Evolutionary conservation across 2,888 invertebrate species (phyloP).

Genomic region (Meteorus cinctellus): DNA sequence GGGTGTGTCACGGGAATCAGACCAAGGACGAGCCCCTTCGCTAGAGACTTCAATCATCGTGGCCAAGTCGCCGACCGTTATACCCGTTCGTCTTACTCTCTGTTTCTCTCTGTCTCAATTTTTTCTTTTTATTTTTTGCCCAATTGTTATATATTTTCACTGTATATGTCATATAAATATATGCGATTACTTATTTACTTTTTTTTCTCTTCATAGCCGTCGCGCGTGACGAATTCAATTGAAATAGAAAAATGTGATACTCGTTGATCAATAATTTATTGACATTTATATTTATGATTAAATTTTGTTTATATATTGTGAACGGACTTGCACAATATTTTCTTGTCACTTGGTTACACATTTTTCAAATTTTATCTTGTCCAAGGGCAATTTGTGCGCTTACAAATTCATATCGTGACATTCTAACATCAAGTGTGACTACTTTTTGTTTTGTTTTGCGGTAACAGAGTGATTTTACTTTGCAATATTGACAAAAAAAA

Average conservation of each 20-base stretch:
- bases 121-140: conserved; percentile 23
- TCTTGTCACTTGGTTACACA: conserved; percentile 11
- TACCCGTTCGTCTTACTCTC: conserved; percentile 9
- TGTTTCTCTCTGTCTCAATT: conserved; percentile 1
- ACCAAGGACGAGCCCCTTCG: conserved; percentile 46
- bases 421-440: neutral
- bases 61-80: conserved; percentile 40
- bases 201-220: neutral
- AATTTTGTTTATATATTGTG: neutral
- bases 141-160: conserved; percentile 12
- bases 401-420: neutral
- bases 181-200: neutral
- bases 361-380: conserved; percentile 10
- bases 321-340: neutral
- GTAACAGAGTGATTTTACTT: neutral
- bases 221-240: neutral
- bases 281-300: neutral
- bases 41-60: conserved; percentile 15
- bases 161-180: neutral
- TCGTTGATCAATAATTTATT: conserved; percentile 12
- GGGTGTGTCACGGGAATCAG: conserved; percentile 50
- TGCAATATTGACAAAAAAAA: conserved; percentile 1
- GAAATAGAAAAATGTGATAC: neutral
- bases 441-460: neutral
- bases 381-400: conserved; percentile 5